Evolutionary conservation across 2,797 vertebrate species (phyloP), one percentile per base, ranked within the genome.

Genomic region (Decapterus maruadsi): DNA sequence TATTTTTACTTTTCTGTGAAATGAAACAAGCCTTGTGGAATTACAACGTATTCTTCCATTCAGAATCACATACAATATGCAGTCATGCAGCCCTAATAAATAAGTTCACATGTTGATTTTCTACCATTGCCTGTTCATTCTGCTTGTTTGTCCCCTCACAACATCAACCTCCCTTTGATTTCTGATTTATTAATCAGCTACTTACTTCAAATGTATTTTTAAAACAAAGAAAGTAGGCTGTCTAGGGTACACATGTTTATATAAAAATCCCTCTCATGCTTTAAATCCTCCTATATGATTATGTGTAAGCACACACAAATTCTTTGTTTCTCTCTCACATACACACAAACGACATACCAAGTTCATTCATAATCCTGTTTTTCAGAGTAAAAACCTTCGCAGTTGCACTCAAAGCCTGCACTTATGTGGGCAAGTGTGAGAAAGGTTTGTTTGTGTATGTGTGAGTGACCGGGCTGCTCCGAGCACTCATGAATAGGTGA

Each of bases 341-440:
- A 50, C 62, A 76, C 51, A 71, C 26, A 31, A 46, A 64, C 20
- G 50, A 43, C 61, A 76, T 17, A 77, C 73, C 71, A 34, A 6
- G 64, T 59, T 80, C 70, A 77, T 85, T 87, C 75, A 84, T 84
- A 87, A 86, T 75, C 80, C 68, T 83, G 74, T 3, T 86, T 87
- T 75, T 60, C 67, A 48, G 19, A 74, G 75, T 67, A 45, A 53
- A n/a, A n/a, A n/a, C n/a, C n/a, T n/a, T n/a, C n/a, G n/a, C n/a
- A n/a, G 31, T 17, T 48, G 34, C 58, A 66, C 64, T 85, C 68
- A 90, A 85, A 84, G 80, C 54, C 75, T 48, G 60, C 75, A 51
- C 65, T 86, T 31, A 59, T 57, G 68, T 77, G 45, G 68, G 40
- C 68, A 60, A 72, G 20, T 17, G 43, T 56, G 80, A 77, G 80